Base-by-base conservation (phyloP, 2,888 invertebrate genomes). In the Masnerella sp. region DNA sequence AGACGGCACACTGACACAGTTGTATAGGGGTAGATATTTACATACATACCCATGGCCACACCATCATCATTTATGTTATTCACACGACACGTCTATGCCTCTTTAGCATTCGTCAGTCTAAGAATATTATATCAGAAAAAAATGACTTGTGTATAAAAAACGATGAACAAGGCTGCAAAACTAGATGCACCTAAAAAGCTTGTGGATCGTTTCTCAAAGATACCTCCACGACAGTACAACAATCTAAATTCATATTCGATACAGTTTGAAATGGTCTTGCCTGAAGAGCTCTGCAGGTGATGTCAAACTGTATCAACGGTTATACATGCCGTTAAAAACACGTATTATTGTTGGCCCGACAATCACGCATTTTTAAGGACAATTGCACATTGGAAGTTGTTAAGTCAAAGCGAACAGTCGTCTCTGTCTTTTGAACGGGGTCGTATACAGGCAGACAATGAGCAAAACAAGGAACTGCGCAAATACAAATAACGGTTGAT, bases 21-120 rank as follows among this genome's bases (percentile, higher is more conserved):
- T 56, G 20, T 56, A 70, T 22, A 43, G 32, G 59, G 69, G 64
- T 65, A 64, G 56, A 75, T 75, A 74, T 77, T 82, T 79, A 80
- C 82, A 84, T 85, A 85, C 84, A 84, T 85, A 87, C 85, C 87
- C 87, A 87, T 87, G 86, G 87, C 87, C 87, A 87, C 87, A 86
- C 85, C 85, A 86, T 87, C 86, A 86, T 87, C 87, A 87, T 85
- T 85, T 82, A 81, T 85, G 83, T 87, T 86, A 86, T 84, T 87
- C 80, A 87, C 85, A 85, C 77, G 78, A 80, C 78, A 80, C 54
- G 52, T 71, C 67, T 73, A 42, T 74, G 71, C 71, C 65, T 58
- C 70, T 74, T 54, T 74, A 70, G 70, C 74, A 69, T 61, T 59
- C 52, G 61, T 69, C 61, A 65, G 43, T 67, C 62, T 52, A 52